Percentiles rank a stretch among this genome's conserved stretches.
Conservation (phyloP, 2,113 vertebrate genomes). For the Passer montanus region DNA sequence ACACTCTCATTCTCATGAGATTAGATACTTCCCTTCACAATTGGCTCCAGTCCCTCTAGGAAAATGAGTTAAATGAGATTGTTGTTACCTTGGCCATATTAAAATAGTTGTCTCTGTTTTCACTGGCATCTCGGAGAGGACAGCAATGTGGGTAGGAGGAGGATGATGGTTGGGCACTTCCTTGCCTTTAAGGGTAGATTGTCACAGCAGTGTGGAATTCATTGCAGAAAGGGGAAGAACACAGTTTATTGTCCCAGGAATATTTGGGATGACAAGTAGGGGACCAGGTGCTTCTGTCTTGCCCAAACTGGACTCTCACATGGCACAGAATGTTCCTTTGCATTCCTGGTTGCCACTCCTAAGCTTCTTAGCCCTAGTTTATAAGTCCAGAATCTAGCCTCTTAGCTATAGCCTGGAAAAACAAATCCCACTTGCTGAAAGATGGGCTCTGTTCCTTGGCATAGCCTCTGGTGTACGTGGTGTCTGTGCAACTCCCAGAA, state of each 20-base stretch:
- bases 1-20: neutral
- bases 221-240: neutral
- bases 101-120: neutral
- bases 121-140: neutral
- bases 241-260: neutral
- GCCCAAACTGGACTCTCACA: neutral
- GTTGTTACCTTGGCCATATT: neutral
- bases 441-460: neutral
- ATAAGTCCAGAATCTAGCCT: neutral
- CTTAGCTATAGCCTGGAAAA: neutral
- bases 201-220: neutral
- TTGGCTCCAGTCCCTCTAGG: neutral
- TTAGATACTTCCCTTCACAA: neutral
- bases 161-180: neutral
- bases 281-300: neutral
- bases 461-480: neutral
- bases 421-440: neutral
- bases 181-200: neutral
- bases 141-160: neutral
- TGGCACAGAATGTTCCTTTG: neutral
- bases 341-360: conserved; percentile 14
- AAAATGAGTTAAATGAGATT: neutral
- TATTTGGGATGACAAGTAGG: neutral
- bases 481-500: neutral
- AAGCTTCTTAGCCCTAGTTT: neutral